Conservation (phyloP, 2,888 invertebrate species). For the Brachyptera putata region DNA sequence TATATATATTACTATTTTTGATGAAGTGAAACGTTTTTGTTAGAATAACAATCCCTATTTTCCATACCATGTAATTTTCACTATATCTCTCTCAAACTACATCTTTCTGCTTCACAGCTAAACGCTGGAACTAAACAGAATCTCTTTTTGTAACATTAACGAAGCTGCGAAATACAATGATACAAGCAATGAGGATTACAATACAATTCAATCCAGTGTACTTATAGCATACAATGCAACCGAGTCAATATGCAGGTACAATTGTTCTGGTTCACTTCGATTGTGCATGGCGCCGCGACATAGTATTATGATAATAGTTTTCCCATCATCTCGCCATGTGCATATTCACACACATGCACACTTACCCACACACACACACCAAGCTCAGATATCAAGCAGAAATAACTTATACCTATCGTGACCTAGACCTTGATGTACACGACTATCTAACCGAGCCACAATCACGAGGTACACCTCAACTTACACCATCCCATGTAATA, state of each 20-base stretch:
- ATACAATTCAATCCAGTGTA: constrained; percentile 13
- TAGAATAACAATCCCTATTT: no score
- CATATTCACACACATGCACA: no score
- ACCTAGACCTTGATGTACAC: not conserved
- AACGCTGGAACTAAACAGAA: no score
- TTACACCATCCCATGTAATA: not conserved
- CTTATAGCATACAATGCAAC: constrained; percentile 7
- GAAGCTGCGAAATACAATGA: constrained; percentile 6
- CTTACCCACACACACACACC: no score
- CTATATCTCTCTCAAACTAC: no score
- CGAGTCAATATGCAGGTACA: not conserved
- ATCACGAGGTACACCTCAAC: not conserved
- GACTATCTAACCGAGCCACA: not conserved
- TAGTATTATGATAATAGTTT: not conserved
- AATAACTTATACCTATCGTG: not conserved
- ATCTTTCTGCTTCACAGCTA: no score
- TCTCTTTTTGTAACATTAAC: no score
- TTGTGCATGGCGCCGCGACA: not conserved
- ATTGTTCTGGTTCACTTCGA: not conserved
- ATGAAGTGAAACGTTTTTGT: no score
- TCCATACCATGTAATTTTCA: no score
- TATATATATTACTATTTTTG: no score
- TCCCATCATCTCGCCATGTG: no score
- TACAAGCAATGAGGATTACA: not conserved
- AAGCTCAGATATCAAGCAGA: no score